These are phyloP conservation scores for Andrena minutula DNA, from an alignment of 2,888 invertebrate species.

Conservation along the genomic window DNA sequence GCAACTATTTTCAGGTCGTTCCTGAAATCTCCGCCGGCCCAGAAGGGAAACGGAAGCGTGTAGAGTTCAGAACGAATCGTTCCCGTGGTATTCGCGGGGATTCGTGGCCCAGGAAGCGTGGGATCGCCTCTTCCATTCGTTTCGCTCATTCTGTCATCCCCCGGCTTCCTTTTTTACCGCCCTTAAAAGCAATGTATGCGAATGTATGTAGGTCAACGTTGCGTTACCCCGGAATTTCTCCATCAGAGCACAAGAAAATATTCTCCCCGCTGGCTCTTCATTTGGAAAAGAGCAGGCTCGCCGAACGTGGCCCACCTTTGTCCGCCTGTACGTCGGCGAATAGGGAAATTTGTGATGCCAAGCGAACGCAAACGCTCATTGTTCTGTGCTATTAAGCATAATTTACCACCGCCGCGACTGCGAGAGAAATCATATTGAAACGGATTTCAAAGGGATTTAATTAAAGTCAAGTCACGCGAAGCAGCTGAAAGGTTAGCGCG, in stretches of 20 bases:
- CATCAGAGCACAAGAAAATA: too few relatives aligned
- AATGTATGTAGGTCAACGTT: background rate
- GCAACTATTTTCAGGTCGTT: slow-evolving; percentile 52
- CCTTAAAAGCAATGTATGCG: too few relatives aligned
- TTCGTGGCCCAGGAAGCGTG: background rate
- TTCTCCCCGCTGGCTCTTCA: background rate
- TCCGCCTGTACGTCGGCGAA: background rate
- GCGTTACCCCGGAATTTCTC: background rate
- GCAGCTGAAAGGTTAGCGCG: too few relatives aligned
- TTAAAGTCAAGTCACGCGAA: background rate
- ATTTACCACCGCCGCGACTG: background rate
- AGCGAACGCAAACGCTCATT: slow-evolving; percentile 13
- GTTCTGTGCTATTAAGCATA: slow-evolving; percentile 21
- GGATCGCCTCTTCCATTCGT: background rate
- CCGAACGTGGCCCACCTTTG: background rate
- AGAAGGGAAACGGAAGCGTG: slow-evolving; percentile 26
- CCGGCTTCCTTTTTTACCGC: slow-evolving; percentile 15
- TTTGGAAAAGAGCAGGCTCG: background rate
- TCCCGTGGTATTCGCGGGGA: slow-evolving; percentile 50
- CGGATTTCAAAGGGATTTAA: slow-evolving; percentile 21
- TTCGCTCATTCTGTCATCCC: background rate
- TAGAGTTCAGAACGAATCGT: slow-evolving; percentile 61
- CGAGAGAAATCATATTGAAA: slow-evolving; percentile 10
- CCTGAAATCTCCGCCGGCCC: slow-evolving; percentile 30
- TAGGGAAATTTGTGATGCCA: slow-evolving; percentile 1